Evolutionary conservation across 2,888 invertebrate genomes (phyloP), one percentile per base, ranked within the genome.

Genomic region (Lithophane socia): DNA sequence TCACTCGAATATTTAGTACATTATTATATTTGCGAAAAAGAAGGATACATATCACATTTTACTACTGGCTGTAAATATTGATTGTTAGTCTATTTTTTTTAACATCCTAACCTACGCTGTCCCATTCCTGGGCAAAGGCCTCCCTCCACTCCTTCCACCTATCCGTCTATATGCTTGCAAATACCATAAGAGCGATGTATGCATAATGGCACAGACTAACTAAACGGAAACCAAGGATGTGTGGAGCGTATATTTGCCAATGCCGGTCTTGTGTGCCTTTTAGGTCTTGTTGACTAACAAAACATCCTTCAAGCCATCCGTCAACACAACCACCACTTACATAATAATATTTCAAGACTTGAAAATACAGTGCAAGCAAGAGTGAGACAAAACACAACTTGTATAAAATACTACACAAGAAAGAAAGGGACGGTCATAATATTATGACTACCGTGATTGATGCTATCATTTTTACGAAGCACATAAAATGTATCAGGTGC

Each of bases 401-500:
- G 37, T 42, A 37, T 13, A 61, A 29, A 65, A 54, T 47, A 13
- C 12, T n/a, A 1, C 7, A 0, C 0, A 24, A 21, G 77, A 29
- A 24, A 58, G 18, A 87, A 77, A 82, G 24, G 24, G 79, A 86
- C 16, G 58, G 56, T 44, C 3, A 21, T 58, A 75, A 61, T 75
- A 24, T 71, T 58, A 79, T 47, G 67, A 70, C 60, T 63, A 66
- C 42, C 71, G 71, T 80, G 87, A 87, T 87, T 80, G 87, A 83
- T 82, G 85, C 69, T 82, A 87, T 87, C 79, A 77, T 75, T 81
- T 87, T 85, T 80, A 86, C 68, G 82, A 29, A 77, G 64, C 61
- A 73, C 64, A 82, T 86, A 86, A 87, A 87, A 77, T 76, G 72
- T 86, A 80, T 86, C 86, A 86, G 81, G 87, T 86, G 81, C 64